Conservation (phyloP, 1,140 invertebrate species). For the Psilanteris sp. region DNA sequence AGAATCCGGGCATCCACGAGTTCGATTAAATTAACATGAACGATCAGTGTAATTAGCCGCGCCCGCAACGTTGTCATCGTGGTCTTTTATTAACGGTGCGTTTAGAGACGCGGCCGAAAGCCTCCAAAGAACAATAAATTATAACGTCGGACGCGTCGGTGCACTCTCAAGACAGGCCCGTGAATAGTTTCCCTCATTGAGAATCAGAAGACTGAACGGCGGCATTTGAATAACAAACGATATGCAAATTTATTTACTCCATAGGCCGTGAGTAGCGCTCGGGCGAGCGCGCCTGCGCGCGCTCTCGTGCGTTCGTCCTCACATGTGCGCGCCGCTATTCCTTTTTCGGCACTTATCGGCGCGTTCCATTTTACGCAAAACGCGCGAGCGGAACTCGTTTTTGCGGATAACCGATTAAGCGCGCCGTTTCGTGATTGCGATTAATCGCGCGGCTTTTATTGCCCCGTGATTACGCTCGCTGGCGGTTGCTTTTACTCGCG, state of each 20-base stretch:
- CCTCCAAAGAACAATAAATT: conserved; percentile 72
- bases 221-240: conserved; percentile 79
- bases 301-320: conserved; percentile 28
- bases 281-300: conserved; percentile 55
- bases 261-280: conserved; percentile 58
- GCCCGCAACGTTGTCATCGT: conserved; percentile 70
- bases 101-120: conserved; percentile 63
- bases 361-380: conserved; percentile 55
- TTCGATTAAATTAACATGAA: conserved; percentile 68
- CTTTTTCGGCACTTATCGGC: conserved; percentile 62
- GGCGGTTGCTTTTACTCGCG: conserved; percentile 11
- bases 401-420: conserved; percentile 37
- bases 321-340: conserved; percentile 40
- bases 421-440: conserved; percentile 25
- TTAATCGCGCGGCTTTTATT: conserved; percentile 36
- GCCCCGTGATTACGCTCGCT: conserved; percentile 37
- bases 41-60: conserved; percentile 70
- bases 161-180: conserved; percentile 67
- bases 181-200: conserved; percentile 72
- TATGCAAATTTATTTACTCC: conserved; percentile 75
- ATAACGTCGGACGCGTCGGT: conserved; percentile 71
- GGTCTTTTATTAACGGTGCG: conserved; percentile 68
- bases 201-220: conserved; percentile 72
- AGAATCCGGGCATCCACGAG: conserved; percentile 43
- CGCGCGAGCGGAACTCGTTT: conserved; percentile 41